These are phyloP conservation scores for Atta texana DNA, from an alignment of 1,140 invertebrate species.

Conservation along the genomic window DNA sequence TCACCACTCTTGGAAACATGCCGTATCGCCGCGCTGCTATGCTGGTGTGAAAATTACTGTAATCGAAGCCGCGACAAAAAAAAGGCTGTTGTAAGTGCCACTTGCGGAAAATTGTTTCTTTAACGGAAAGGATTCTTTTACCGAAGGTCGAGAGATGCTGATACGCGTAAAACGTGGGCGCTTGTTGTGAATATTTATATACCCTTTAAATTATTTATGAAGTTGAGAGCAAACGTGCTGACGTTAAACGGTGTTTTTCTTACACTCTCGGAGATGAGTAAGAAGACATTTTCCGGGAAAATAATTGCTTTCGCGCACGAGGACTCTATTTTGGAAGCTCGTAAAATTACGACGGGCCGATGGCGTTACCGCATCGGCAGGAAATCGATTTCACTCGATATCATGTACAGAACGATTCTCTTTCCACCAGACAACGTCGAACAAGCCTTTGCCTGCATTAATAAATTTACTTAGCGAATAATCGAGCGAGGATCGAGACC, in stretches of 20 bases:
- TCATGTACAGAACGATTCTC: conserved; percentile 5
- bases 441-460: conserved; percentile 44
- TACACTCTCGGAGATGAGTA: neutral
- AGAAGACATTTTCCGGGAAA: neutral
- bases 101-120: conserved; percentile 56
- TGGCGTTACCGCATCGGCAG: neutral
- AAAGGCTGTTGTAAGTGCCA: conserved; percentile 45
- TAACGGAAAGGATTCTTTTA: conserved; percentile 20
- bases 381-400: conserved; percentile 14
- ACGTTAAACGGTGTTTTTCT: conserved; percentile 3
- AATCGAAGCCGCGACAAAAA: conserved; percentile 42
- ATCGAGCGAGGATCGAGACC: conserved; percentile 56
- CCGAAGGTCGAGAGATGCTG: neutral
- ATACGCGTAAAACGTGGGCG: neutral
- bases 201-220: conserved; percentile 49
- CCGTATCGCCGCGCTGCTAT: conserved; percentile 15
- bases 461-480: conserved; percentile 64
- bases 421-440: conserved; percentile 39
- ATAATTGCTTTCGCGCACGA: conserved; percentile 5
- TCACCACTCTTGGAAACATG: conserved; percentile 27
- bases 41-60: conserved; percentile 52
- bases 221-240: conserved; percentile 1
- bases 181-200: conserved; percentile 33
- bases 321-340: neutral
- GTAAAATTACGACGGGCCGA: neutral